phyloP scores from a whole-genome alignment of 2,113 vertebrate species.

The Nerophis ophidion region DNA sequence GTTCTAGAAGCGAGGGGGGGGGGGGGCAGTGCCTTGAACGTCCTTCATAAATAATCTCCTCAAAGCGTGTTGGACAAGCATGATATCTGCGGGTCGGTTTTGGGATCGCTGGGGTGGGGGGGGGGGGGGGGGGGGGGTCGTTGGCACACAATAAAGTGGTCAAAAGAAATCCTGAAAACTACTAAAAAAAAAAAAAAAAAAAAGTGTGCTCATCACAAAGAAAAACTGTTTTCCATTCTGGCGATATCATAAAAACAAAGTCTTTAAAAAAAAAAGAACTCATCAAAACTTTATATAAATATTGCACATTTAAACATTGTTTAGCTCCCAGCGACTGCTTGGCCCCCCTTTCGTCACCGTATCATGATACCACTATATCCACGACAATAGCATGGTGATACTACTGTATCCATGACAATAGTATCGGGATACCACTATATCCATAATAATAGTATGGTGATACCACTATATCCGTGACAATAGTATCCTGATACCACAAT shows the following conservation, averaged over 20 bases:
- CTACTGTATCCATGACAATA: background rate
- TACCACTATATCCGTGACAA: too few species aligned
- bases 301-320: constrained; percentile 76
- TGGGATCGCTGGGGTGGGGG: too few species aligned
- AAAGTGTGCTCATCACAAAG: constrained; percentile 21
- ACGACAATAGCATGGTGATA: background rate
- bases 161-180: background rate
- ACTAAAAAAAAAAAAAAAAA: constrained; percentile 24
- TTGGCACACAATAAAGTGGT: constrained; percentile 21
- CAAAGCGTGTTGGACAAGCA: constrained; percentile 12
- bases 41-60: constrained; percentile 50
- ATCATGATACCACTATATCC: background rate
- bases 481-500: too few species aligned
- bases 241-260: constrained; percentile 35
- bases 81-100: constrained; percentile 25
- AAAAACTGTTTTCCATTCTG: constrained; percentile 8
- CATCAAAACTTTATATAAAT: constrained; percentile 58
- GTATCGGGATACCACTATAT: background rate
- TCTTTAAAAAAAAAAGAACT: constrained; percentile 30
- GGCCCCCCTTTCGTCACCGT: background rate
- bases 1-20: constrained; percentile 40
- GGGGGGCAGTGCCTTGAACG: constrained; percentile 51
- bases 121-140: too few species aligned
- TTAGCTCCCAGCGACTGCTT: constrained; percentile 54
- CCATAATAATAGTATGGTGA: too few species aligned